Conservation (phyloP, 2,797 vertebrate genomes). For the Anisognathus igniventris region DNA sequence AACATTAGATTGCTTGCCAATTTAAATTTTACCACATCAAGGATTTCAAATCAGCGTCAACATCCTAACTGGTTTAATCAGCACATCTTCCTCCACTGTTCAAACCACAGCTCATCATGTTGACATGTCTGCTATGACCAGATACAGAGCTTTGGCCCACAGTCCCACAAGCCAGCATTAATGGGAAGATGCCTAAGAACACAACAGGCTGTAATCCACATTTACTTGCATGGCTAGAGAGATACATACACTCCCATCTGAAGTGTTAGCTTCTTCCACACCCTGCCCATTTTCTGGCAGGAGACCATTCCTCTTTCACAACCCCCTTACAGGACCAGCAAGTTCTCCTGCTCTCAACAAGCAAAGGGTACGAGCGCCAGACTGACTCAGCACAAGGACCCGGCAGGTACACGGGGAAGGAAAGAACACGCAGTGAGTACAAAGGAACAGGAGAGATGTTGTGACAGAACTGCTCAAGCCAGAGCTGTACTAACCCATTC, state of each 20-base stretch:
- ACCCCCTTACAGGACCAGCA: neutral
- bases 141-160: neutral
- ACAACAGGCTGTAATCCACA: neutral
- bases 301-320: neutral
- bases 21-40: conserved; percentile 14
- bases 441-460: neutral
- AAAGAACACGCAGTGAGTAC: neutral
- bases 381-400: neutral
- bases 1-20: neutral
- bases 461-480: neutral
- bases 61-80: neutral
- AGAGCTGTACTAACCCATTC: neutral
- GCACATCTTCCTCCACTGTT: neutral
- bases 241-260: neutral
- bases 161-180: neutral
- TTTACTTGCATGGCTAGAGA: neutral
- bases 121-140: neutral
- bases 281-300: neutral
- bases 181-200: neutral
- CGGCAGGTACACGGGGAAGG: fast-evolving
- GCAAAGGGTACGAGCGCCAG: neutral
- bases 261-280: neutral
- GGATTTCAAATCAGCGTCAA: neutral
- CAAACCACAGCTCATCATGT: neutral
- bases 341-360: neutral